Evolutionary conservation across 2,888 invertebrate species (phyloP).

Genomic region (Ypsolopha sequella): DNA sequence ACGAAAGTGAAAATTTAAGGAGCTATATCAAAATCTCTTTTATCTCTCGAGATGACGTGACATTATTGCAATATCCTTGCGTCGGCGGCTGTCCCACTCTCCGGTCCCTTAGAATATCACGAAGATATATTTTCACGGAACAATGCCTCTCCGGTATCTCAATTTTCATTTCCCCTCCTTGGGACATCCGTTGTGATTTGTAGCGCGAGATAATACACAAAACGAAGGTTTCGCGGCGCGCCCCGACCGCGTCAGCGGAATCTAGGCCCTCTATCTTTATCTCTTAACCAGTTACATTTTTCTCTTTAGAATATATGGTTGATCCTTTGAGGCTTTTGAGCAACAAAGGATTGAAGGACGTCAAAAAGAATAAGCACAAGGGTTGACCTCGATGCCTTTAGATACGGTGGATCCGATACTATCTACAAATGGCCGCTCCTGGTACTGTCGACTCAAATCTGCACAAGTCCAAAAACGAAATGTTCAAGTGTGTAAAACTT

Average conservation of each 20-base stretch:
- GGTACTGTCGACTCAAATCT: not conserved
- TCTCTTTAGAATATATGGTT: conserved; percentile 31
- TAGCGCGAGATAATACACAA: conserved; percentile 66
- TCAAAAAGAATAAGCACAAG: not conserved
- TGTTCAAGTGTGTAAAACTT: too few species aligned
- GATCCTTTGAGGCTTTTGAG: conserved; percentile 21
- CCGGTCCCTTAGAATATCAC: conserved; percentile 59
- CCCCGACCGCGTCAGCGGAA: conserved; percentile 45
- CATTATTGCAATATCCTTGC: conserved; percentile 62
- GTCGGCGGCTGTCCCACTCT: conserved; percentile 37
- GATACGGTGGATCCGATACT: not conserved
- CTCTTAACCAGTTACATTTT: conserved; percentile 36
- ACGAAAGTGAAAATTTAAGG: conserved; percentile 48
- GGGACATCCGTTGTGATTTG: conserved; percentile 67
- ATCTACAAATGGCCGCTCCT: not conserved
- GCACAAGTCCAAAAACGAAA: too few species aligned
- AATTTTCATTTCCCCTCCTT: conserved; percentile 66
- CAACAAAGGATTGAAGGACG: conserved; percentile 6
- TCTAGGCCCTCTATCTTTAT: conserved; percentile 46
- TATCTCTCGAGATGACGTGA: conserved; percentile 53
- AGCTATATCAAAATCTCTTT: conserved; percentile 48
- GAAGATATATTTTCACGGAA: conserved; percentile 67
- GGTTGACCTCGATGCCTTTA: not conserved
- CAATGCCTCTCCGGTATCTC: conserved; percentile 66
- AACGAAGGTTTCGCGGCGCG: conserved; percentile 58